Percentiles rank a stretch among this genome's conserved stretches.
Evolutionary conservation across 2,888 invertebrate species (phyloP).

Genomic region (Drosophila birchii): DNA sequence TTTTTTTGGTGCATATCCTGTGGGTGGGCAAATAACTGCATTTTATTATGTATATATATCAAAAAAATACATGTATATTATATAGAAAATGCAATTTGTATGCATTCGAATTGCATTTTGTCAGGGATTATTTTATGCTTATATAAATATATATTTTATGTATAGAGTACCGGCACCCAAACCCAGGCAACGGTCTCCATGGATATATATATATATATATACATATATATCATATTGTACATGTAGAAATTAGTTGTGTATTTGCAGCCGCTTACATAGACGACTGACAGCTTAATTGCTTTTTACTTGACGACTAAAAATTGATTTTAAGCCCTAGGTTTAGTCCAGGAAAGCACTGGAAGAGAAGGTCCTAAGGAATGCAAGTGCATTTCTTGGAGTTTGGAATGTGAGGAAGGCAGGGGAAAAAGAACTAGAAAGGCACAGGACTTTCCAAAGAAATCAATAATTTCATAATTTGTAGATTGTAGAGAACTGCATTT

Average conservation of each 20-base stretch:
- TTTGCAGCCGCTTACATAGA: constrained; percentile 22
- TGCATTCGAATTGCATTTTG: constrained; percentile 40
- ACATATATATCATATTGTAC: constrained; percentile 7
- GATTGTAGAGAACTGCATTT: too few species aligned
- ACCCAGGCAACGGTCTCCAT: constrained; percentile 29
- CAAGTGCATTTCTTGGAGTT: not conserved
- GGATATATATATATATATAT: constrained; percentile 4
- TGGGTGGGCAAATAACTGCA: constrained; percentile 42
- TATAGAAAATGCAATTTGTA: constrained; percentile 41
- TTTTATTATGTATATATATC: not conserved
- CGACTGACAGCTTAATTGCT: constrained; percentile 44
- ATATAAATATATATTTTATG: constrained; percentile 36
- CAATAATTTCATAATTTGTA: not conserved
- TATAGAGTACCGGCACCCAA: constrained; percentile 33
- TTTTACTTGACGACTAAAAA: constrained; percentile 29
- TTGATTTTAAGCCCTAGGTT: constrained; percentile 26
- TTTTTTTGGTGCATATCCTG: constrained; percentile 16
- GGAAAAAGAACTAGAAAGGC: not conserved
- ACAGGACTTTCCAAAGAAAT: not conserved
- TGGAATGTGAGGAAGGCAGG: not conserved
- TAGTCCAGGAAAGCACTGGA: constrained; percentile 11
- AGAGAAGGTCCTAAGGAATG: constrained; percentile 8
- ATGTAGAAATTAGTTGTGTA: constrained; percentile 24
- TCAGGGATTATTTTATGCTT: constrained; percentile 24
- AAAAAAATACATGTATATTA: constrained; percentile 25